Conservation (phyloP, 2,113 vertebrate species). For the human (Homo sapiens) region GRCh38 chr13:75236001-75236500, state of each 20-base stretch:
- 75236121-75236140: background rate
- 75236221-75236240: background rate
- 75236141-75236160: background rate
- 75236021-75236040: background rate
- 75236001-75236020: conserved; percentile 6
- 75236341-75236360: conserved; percentile 10
- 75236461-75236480: background rate
- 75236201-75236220: background rate
- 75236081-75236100: background rate
- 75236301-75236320: background rate
- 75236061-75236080: background rate
- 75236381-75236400: background rate
- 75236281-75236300: conserved; percentile 8
- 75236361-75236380: background rate
- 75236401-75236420: background rate
- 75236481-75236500: too few species aligned
- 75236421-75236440: background rate
- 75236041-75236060: background rate
- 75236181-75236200: background rate
- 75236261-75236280: background rate
- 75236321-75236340: conserved; percentile 33
- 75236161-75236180: background rate
- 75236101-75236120: background rate
- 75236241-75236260: background rate
- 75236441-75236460: background rate